Conservation (phyloP, 2,113 vertebrate genomes). For the Deroptyus accipitrinus region DNA sequence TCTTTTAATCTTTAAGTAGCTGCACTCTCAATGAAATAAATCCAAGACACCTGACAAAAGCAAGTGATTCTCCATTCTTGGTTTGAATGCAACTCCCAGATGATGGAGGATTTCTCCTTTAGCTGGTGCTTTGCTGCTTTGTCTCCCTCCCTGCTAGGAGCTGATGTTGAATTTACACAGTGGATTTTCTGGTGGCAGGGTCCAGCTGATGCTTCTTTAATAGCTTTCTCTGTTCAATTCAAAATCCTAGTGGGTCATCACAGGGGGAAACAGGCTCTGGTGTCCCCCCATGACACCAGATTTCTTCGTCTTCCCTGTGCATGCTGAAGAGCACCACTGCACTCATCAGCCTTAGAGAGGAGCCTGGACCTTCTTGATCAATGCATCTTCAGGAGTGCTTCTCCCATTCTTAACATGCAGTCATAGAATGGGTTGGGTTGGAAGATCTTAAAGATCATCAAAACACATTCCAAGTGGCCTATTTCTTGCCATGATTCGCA, state of each 20-base stretch:
- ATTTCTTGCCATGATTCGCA: rapidly evolving
- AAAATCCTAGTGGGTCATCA: not conserved
- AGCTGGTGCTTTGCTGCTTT: not conserved
- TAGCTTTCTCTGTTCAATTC: not conserved
- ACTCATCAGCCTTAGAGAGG: not conserved
- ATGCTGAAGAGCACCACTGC: not conserved
- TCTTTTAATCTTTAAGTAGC: constrained; percentile 7
- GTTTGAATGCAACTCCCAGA: not conserved
- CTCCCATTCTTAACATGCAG: rapidly evolving
- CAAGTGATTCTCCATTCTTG: not conserved
- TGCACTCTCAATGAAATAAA: not conserved
- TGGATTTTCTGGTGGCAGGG: not conserved
- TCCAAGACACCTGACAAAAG: not conserved
- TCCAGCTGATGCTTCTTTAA: not conserved
- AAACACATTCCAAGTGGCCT: rapidly evolving
- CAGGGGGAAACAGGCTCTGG: not conserved
- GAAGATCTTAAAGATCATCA: not conserved
- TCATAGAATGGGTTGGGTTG: not conserved
- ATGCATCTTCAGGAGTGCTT: not conserved
- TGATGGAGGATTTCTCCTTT: not conserved
- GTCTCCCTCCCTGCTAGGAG: not conserved
- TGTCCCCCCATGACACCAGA: not conserved
- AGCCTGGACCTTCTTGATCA: not conserved
- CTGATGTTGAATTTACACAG: not conserved
- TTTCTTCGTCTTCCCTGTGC: not conserved